Evolutionary conservation across 2,113 vertebrate genomes (phyloP).

Genomic region (Thunnus thynnus): DNA sequence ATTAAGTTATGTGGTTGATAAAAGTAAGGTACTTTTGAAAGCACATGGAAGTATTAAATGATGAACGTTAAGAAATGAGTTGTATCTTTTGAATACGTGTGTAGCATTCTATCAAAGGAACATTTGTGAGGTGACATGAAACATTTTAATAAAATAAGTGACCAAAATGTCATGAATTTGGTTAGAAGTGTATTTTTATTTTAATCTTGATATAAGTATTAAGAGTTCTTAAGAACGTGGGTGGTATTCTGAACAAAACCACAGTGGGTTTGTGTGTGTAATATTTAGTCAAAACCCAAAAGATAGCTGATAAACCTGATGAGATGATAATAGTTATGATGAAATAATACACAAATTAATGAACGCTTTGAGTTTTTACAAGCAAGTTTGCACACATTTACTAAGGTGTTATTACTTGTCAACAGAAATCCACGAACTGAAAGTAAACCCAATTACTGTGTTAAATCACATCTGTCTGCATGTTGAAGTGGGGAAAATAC

Average conservation of each 20-base stretch:
- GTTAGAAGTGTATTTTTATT: too few relatives aligned
- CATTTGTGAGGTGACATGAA: too few relatives aligned
- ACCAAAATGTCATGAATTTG: too few relatives aligned
- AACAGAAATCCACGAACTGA: conserved; percentile 63
- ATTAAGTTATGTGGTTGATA: not conserved
- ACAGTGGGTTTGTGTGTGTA: not conserved
- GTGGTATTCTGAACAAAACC: not conserved
- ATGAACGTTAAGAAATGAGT: not conserved
- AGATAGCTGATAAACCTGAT: not conserved
- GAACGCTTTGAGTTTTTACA: conserved; percentile 22
- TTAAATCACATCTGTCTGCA: conserved; percentile 79
- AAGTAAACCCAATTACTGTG: conserved; percentile 75
- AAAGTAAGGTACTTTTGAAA: not conserved
- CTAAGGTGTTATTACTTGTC: conserved; percentile 64
- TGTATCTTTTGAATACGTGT: not conserved
- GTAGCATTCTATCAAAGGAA: too few relatives aligned
- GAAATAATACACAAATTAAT: conserved; percentile 19
- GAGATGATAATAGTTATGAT: not conserved
- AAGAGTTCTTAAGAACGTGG: not conserved
- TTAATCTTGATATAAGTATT: not conserved
- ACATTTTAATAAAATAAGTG: too few relatives aligned
- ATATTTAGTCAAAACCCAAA: conserved; percentile 9
- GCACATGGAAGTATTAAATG: not conserved
- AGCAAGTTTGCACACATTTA: conserved; percentile 31
- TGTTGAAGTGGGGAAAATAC: conserved; percentile 74